Evolutionary conservation across 2,113 vertebrate genomes (phyloP), one percentile per base, ranked within the genome.

Genomic region (Calyptomena viridis): DNA sequence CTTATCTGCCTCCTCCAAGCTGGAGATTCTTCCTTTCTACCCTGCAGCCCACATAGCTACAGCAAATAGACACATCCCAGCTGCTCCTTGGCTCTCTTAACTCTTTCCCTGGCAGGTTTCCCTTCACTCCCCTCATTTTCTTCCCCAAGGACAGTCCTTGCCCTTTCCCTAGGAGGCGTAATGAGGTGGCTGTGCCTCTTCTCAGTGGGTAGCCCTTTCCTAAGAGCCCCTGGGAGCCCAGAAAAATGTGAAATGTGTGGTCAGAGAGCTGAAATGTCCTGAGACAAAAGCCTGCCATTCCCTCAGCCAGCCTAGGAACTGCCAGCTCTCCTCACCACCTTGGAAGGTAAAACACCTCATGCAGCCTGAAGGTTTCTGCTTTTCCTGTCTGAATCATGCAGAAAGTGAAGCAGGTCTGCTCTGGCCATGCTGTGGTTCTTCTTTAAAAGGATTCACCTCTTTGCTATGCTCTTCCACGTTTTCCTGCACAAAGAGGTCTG

Each of bases 21-120:
- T 72, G 77, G 63, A 95, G 60, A 84, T 88, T 91, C 64, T 73
- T 94, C 72, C 68, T 56, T 79, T 73, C 84, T 60, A 46, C 53
- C 42, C 73, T 44, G 71, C 84, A 94, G 71, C 75, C 79, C 63
- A 47, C 81, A 31, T 52, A 90, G 89, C 66, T 95, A 91, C 59
- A 4, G 89, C 71, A 95, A 96, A 94, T 72, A 94, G 73, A 69
- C 30, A 11, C 39, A 86, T 52, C 44, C 64, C 22, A 4, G 31
- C 60, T 81, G 49, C 74, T 84, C 47, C 50, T 50, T 42, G 47
- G 12, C 25, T 73, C 67, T 74, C 73, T 92, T 89, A 82, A 83
- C 85, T 84, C 87, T 91, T 97, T 82, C 77, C 44, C 42, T 59
- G 42, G 24, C 71, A 59, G 6, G 3, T 87, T 30, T 77, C 23